Evolutionary conservation across 2,888 invertebrate species (phyloP).

Genomic region (Heliconius charithonia): DNA sequence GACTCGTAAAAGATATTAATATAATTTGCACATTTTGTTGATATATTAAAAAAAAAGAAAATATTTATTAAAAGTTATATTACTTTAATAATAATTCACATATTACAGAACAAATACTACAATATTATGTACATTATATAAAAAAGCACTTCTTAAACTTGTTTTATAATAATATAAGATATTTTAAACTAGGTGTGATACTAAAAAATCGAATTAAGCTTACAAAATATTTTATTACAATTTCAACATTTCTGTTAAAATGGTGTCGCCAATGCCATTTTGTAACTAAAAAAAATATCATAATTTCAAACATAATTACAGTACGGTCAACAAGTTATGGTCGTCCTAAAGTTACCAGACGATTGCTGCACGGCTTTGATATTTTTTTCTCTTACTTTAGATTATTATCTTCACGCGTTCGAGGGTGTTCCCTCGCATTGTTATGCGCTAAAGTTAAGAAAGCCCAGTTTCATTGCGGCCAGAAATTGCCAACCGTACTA

Average conservation of each 20-base stretch:
- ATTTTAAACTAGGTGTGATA: background rate
- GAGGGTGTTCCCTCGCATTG: too few species aligned
- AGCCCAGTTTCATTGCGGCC: background rate
- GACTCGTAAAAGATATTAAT: background rate
- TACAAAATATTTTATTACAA: slow-evolving; percentile 40
- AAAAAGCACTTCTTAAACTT: background rate
- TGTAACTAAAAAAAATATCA: background rate
- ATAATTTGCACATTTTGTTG: background rate
- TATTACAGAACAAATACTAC: slow-evolving; percentile 13
- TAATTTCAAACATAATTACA: too few species aligned
- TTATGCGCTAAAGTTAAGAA: too few species aligned
- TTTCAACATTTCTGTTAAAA: background rate
- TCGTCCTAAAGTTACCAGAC: too few species aligned
- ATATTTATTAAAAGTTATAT: background rate
- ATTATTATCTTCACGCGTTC: too few species aligned
- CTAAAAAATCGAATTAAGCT: slow-evolving; percentile 29
- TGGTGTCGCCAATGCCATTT: background rate
- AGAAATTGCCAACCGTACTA: too few species aligned
- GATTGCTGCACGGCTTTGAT: too few species aligned
- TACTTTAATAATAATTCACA: slow-evolving; percentile 4
- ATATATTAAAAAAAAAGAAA: background rate
- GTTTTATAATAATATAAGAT: background rate
- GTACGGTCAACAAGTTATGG: too few species aligned
- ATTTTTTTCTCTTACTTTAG: too few species aligned
- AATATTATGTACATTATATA: slow-evolving; percentile 13